Conservation (phyloP, 2,113 vertebrate species). For the Proteles cristata region DNA sequence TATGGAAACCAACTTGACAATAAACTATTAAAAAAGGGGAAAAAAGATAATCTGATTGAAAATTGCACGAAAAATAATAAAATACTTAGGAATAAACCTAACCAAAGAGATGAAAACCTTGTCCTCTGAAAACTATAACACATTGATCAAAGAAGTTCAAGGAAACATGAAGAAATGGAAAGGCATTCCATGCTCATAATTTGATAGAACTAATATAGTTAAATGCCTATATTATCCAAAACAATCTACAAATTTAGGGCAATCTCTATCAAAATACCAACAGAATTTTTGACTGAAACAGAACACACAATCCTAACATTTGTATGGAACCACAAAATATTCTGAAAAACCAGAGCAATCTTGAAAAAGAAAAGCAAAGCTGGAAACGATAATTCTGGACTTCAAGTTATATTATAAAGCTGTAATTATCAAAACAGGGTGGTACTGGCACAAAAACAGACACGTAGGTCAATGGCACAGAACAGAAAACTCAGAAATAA, state of each 20-base stretch:
- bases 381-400: background rate
- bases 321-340: background rate
- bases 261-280: background rate
- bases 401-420: background rate
- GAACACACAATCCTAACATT: background rate
- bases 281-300: background rate
- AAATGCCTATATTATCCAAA: background rate
- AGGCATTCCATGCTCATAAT: background rate
- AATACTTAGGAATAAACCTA: background rate
- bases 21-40: background rate
- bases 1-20: too few relatives aligned
- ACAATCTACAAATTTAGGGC: background rate
- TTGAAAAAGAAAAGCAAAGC: background rate
- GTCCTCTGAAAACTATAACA: background rate
- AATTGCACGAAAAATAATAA: background rate
- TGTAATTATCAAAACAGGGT: background rate
- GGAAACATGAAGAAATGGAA: background rate
- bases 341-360: background rate
- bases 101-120: background rate
- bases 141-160: background rate
- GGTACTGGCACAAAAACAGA: background rate
- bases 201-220: background rate
- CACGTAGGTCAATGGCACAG: background rate
- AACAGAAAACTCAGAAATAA: background rate
- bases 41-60: background rate